Evolutionary conservation across 2,113 vertebrate species (phyloP).

Genomic region (Spermophilus dauricus): DNA sequence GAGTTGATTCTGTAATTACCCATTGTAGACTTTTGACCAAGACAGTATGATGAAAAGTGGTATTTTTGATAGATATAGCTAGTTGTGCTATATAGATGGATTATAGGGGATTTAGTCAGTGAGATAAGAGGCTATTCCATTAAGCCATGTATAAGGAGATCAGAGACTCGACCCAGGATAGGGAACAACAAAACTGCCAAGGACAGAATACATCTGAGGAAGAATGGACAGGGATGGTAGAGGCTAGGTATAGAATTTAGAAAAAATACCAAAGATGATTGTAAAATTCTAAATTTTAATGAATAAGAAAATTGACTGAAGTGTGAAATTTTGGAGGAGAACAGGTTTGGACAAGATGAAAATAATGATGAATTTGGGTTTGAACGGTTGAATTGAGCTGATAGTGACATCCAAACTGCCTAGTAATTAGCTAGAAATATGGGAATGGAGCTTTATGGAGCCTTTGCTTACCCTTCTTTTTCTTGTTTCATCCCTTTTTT

Average conservation of each 20-base stretch:
- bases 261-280: background rate
- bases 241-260: background rate
- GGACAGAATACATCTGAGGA: background rate
- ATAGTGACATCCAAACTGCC: background rate
- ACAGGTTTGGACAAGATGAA: background rate
- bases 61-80: background rate
- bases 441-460: background rate
- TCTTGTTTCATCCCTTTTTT: background rate
- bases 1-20: conserved; percentile 1
- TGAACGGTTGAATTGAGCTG: background rate
- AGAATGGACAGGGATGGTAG: background rate
- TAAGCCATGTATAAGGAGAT: background rate
- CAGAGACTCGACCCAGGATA: background rate
- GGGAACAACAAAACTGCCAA: background rate
- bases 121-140: background rate
- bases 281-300: background rate
- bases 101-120: background rate
- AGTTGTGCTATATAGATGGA: background rate
- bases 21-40: background rate
- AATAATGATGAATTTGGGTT: background rate
- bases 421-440: background rate
- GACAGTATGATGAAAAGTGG: background rate
- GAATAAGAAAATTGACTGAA: background rate
- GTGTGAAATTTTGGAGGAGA: background rate
- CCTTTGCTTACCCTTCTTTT: background rate